Evolutionary conservation across 2,797 vertebrate genomes (phyloP), one percentile per base, ranked within the genome.

Genomic region (Leuciscus waleckii): DNA sequence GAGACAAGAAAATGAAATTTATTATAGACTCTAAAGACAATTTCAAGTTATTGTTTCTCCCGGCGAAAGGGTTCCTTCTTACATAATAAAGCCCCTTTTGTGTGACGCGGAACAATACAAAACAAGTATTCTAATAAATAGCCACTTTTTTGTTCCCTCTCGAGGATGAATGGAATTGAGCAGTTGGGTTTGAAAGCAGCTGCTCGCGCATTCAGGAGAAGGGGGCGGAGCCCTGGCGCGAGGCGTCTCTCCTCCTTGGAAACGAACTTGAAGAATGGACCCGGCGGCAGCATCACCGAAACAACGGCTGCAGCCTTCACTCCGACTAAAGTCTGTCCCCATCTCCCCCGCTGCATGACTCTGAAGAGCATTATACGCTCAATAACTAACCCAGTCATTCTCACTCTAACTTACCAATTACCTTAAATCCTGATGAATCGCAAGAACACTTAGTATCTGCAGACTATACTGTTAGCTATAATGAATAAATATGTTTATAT

Each of bases 41-140:
- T 99, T 98, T 97, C 96, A 96, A 97, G 96, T 98, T 97, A 99
- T 99, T 99, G 98, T 98, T 98, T 98, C 97, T 96, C 94, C 94
- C 95, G 91, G 93, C 91, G 93, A 94, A 95, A 96, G 94, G 95
- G 94, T 92, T 95, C 94, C 94, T 96, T 94, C 94, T 93, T 94
- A 96, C 97, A 97, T 96, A 98, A 98, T 98, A 97, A 96, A 96
- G 95, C 94, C 95, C 93, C 97, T 97, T 98, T 98, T 99, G 98
- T 98, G 97, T 93, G 93, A 95, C 95, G 88, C 93, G 77, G 97
- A 99, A 99, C 97, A 99, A 99, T 98, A 96, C 95, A 95, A 97
- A 98, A 98, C 96, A 97, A 98, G 97, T 97, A 96, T 97, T 96
- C 97, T 97, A 97, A 97, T 98, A 98, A 98, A 99, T 97, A 96